Evolutionary conservation across 1,140 invertebrate genomes (phyloP).

Genomic region (Drosophila insularis): DNA sequence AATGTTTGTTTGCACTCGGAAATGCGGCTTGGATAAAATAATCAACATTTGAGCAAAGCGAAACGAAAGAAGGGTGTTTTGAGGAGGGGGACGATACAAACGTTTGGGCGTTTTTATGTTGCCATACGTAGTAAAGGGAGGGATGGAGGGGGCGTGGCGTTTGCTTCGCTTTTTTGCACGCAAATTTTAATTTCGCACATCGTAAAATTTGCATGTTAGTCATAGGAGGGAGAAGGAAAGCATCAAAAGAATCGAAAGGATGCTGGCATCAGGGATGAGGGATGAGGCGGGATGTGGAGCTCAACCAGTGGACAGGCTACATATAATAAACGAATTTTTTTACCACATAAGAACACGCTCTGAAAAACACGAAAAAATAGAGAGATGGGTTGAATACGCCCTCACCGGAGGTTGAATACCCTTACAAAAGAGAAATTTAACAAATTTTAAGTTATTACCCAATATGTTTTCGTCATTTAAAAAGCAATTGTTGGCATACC

Average conservation of each 20-base stretch:
- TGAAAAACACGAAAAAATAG: conserved; percentile 48
- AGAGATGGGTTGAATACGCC: neutral
- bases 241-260: neutral
- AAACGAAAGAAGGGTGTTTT: neutral
- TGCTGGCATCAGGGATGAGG: neutral
- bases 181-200: conserved; percentile 74
- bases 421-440: neutral
- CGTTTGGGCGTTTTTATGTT: conserved; percentile 28
- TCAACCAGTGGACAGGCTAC: conserved; percentile 24
- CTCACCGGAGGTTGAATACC: neutral
- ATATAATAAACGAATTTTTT: conserved; percentile 59
- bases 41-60: conserved; percentile 58
- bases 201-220: conserved; percentile 32
- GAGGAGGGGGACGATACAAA: conserved; percentile 3
- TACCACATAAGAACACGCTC: conserved; percentile 18
- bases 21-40: conserved; percentile 63
- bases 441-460: too few relatives aligned
- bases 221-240: conserved; percentile 9
- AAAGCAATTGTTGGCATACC: too few relatives aligned
- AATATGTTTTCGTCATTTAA: too few relatives aligned
- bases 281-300: neutral
- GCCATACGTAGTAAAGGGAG: neutral
- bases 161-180: conserved; percentile 28
- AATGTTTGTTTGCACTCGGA: conserved; percentile 46
- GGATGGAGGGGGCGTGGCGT: neutral